Evolutionary conservation across 2,113 vertebrate genomes (phyloP).

Genomic region (Uria lomvia): DNA sequence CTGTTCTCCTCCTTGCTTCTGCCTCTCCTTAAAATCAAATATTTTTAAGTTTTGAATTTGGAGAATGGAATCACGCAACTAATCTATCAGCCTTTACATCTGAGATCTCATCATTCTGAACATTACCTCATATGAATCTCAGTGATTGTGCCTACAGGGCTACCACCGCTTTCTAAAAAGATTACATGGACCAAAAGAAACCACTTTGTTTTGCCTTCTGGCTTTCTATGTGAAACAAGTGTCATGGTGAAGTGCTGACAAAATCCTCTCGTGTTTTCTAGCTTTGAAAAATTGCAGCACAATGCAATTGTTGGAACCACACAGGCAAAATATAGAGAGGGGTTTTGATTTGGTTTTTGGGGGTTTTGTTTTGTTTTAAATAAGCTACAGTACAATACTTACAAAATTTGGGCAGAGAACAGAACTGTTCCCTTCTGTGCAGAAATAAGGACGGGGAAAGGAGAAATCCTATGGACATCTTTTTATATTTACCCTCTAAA

Average conservation of each 20-base stretch:
- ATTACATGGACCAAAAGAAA: constrained; percentile 62
- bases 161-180: constrained; percentile 45
- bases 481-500: not conserved
- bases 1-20: not conserved
- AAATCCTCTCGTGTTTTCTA: constrained; percentile 33
- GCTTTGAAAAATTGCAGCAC: constrained; percentile 37
- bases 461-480: not conserved
- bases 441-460: not conserved
- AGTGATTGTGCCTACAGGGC: constrained; percentile 27
- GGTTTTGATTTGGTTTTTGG: not conserved
- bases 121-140: not conserved
- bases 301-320: not conserved
- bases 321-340: not conserved
- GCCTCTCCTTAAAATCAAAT: not conserved
- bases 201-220: constrained; percentile 66
- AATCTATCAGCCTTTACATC: constrained; percentile 3
- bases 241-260: constrained; percentile 57
- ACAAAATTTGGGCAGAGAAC: not conserved
- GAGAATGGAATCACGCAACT: not conserved
- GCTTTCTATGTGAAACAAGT: constrained; percentile 56
- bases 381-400: not conserved
- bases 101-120: constrained; percentile 3
- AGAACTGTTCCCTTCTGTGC: not conserved
- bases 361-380: not conserved
- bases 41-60: not conserved